Conservation (phyloP, 30 jellyfish, hydroid and myxozoan species). For the Aurelia coerulea region DNA sequence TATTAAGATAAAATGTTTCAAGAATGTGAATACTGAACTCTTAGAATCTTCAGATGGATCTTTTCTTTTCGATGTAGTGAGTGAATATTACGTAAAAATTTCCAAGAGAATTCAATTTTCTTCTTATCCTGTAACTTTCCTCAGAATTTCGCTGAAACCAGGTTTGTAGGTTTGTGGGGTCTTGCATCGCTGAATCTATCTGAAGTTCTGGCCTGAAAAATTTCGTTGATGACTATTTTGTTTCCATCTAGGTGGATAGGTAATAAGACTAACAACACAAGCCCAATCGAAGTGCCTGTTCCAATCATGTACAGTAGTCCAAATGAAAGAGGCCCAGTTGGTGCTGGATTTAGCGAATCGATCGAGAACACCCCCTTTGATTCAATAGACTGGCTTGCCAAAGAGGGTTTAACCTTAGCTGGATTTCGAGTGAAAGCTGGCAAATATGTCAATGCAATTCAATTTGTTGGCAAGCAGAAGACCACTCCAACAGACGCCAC, state of each 20-base stretch:
- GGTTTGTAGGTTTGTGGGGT: too few relatives aligned
- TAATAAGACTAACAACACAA: conserved; percentile 5
- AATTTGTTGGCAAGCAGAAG: conserved; percentile 66
- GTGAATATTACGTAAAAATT: too few relatives aligned
- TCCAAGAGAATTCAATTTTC: too few relatives aligned
- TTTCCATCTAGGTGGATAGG: conserved; percentile 63
- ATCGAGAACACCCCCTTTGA: conserved; percentile 35
- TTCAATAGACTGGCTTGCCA: conserved; percentile 64
- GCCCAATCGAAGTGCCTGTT: conserved; percentile 19
- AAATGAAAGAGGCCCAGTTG: conserved; percentile 80
- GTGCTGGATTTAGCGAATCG: conserved; percentile 43
- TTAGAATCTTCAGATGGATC: too few relatives aligned
- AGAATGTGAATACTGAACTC: too few relatives aligned
- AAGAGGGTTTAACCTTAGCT: conserved; percentile 8
- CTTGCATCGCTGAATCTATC: too few relatives aligned
- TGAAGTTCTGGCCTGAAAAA: too few relatives aligned
- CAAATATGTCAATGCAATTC: conserved; percentile 72
- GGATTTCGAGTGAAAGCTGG: conserved; percentile 73
- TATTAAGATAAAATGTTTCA: too few relatives aligned
- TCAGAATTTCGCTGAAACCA: too few relatives aligned
- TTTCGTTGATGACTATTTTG: background rate
- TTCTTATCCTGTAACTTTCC: too few relatives aligned
- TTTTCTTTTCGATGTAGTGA: too few relatives aligned
- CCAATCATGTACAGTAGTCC: conserved; percentile 59
- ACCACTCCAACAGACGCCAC: background rate